Conservation (phyloP, 2,888 invertebrate species). For the Ypsolopha scabrella region DNA sequence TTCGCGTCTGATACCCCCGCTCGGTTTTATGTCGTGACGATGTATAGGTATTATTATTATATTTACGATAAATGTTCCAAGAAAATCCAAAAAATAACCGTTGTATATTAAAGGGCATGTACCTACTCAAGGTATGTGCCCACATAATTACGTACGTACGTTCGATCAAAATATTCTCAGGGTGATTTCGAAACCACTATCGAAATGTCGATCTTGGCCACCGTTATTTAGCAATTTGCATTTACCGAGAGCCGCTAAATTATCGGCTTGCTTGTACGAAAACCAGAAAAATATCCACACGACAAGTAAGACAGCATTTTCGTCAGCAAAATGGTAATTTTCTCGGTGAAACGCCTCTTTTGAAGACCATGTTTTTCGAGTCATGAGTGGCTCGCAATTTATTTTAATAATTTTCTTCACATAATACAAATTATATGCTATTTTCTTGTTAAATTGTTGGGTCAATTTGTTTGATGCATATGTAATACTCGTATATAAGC, state of each 20-base stretch:
- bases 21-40: too few relatives aligned
- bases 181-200: constrained; percentile 28
- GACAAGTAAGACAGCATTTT: constrained; percentile 27
- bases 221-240: constrained; percentile 46
- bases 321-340: constrained; percentile 43
- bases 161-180: background rate
- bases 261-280: constrained; percentile 28
- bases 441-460: constrained; percentile 1
- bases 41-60: too few relatives aligned
- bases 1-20: too few relatives aligned
- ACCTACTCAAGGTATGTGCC: background rate
- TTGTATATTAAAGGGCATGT: constrained; percentile 3
- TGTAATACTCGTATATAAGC: too few relatives aligned
- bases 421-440: constrained; percentile 23
- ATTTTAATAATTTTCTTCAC: constrained; percentile 42
- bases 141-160: background rate
- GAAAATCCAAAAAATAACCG: background rate
- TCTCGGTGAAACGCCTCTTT: constrained; percentile 28
- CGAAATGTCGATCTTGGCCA: constrained; percentile 32
- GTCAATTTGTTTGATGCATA: too few relatives aligned
- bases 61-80: too few relatives aligned
- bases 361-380: constrained; percentile 28
- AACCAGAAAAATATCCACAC: constrained; percentile 29
- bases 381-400: constrained; percentile 41
- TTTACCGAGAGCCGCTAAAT: constrained; percentile 39